Base-by-base conservation (phyloP, 2,797 vertebrate species). In the Lagocephalus sceleratus region DNA sequence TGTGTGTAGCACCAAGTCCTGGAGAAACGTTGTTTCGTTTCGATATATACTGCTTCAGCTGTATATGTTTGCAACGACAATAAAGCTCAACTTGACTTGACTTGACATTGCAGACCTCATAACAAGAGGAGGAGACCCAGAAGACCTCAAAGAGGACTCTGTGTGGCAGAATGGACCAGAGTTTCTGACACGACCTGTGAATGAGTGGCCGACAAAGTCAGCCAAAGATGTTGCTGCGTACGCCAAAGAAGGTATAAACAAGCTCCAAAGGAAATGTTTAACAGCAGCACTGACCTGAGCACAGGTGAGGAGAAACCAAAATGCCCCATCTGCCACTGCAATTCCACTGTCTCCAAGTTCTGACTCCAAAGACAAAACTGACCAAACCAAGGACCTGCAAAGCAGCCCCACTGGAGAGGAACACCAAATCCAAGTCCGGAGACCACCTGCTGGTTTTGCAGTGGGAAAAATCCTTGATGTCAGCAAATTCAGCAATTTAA, bases 401-500 rank as follows among this genome's bases (percentile, higher is more conserved):
- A 29, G n/a, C 46, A 26, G 46, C 46, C 29, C 29, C 29, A 35
- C 6, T 9, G 46, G n/a, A n/a, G n/a, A n/a, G 22, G 15, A 21
- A 47, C 15, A 47, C 7, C 21, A 47, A 47, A n/a, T 25, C 22
- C 44, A 23, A 25, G 15, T 47, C 46, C 8, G 6, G n/a, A 48
- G 46, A n/a, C 7, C 23, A 17, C 44, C 44, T 17, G 15, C 46
- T 26, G 2, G 15, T 17, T 26, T 23, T 17, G n/a, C 17, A 49
- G 47, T 49, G 2, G 12, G 12, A 2, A 19, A 32, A 32, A 19
- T 32, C 5, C 3, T 32, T 19, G 47, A 48, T 10, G 12, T 12
- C 10, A 12, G 25, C 1, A 49, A 16, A 2, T 65, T 68, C 22
- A 47, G 45, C 45, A 47, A 16, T 47, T 47, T 25, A 16, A 47